Percentiles rank a stretch among this genome's conserved stretches.
Evolutionary conservation across 2,113 vertebrate species (phyloP).

Genomic region (Cairina moschata): DNA sequence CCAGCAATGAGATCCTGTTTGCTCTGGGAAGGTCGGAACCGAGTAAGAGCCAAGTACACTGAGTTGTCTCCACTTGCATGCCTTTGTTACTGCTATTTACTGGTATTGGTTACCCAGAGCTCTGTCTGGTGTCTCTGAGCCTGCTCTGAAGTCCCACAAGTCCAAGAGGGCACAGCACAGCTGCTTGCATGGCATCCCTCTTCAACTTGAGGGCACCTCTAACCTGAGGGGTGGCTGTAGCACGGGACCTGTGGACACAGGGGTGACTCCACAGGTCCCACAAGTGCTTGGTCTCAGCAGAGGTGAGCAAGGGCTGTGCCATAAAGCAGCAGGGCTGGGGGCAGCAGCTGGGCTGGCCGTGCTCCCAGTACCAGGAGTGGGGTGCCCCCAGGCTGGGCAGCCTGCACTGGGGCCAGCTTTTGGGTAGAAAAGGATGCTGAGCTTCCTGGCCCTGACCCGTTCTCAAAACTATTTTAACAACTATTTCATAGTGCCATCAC

Average conservation of each 20-base stretch:
- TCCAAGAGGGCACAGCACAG: too few species aligned
- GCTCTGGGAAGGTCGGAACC: neutral
- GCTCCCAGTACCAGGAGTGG: neutral
- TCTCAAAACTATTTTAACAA: neutral
- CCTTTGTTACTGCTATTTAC: accelerated
- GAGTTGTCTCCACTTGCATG: accelerated
- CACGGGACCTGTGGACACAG: accelerated
- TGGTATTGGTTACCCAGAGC: neutral
- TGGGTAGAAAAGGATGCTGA: neutral
- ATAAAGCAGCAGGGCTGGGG: neutral
- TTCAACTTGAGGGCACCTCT: neutral
- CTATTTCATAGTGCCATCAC: accelerated
- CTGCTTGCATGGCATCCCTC: neutral
- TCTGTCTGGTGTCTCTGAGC: neutral
- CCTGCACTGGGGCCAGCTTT: neutral
- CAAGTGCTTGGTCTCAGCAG: accelerated
- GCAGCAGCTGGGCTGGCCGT: neutral
- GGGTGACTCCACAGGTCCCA: accelerated
- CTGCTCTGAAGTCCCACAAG: neutral
- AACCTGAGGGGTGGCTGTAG: too few species aligned
- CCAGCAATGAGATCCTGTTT: neutral
- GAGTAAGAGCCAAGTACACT: neutral
- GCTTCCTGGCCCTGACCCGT: neutral
- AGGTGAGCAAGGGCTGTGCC: neutral
- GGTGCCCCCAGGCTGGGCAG: accelerated